These are phyloP conservation scores for Chrysocyon brachyurus DNA, from an alignment of 2,797 vertebrate species.

Conservation along the genomic window DNA sequence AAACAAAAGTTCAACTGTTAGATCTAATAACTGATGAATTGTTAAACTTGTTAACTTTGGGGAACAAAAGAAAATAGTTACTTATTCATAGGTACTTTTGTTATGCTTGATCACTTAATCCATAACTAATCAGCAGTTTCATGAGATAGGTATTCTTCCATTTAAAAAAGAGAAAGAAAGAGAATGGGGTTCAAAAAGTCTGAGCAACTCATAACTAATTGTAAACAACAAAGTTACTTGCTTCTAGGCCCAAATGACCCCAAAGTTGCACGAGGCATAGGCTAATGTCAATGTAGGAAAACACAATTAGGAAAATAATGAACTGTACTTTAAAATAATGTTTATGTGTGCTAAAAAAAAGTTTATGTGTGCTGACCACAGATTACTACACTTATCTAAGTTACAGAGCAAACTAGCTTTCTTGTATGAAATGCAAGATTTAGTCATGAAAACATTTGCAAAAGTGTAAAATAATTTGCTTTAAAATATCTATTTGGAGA, in stretches of 20 bases:
- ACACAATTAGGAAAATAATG: background rate
- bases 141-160: background rate
- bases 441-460: background rate
- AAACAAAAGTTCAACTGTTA: background rate
- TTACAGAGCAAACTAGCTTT: background rate
- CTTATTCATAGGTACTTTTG: background rate
- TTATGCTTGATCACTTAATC: background rate
- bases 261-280: background rate
- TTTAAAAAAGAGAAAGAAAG: background rate
- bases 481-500: background rate
- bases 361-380: background rate
- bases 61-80: background rate
- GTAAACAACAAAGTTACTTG: background rate
- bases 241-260: background rate
- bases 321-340: constrained; percentile 34
- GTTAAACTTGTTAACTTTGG: background rate
- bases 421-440: background rate
- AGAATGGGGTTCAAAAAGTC: background rate
- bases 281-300: background rate
- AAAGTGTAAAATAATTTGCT: background rate
- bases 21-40: background rate
- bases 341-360: background rate
- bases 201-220: background rate
- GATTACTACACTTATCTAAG: background rate
- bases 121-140: background rate